A percentile compares a stretch with the other conserved stretches of the same genome.
These are phyloP conservation scores for Tolypeutes matacus DNA, from an alignment of 2,797 vertebrate species.

Conservation along the genomic window DNA sequence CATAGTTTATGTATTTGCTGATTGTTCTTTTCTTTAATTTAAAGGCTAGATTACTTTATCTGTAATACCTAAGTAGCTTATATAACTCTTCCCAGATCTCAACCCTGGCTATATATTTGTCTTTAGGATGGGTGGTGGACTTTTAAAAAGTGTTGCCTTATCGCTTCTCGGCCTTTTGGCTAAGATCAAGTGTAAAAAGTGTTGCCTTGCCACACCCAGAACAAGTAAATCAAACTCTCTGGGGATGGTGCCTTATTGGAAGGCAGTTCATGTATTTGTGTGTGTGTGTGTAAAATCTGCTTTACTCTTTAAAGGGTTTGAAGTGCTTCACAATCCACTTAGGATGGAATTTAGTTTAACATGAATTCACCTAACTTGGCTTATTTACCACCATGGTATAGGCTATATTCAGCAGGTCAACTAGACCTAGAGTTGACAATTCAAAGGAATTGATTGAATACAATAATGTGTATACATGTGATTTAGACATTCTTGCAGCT, in stretches of 20 bases:
- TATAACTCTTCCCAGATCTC: background rate
- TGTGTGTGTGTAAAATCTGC: background rate
- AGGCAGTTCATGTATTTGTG: background rate
- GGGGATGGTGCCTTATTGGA: background rate
- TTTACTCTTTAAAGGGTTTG: background rate
- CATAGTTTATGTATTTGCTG: background rate
- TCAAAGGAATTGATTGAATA: conserved; percentile 1
- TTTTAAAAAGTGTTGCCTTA: conserved; percentile 38
- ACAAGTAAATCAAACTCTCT: conserved; percentile 42
- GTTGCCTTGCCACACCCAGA: background rate
- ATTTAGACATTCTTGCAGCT: conserved; percentile 32
- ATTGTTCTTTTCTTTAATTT: conserved; percentile 34
- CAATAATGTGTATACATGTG: background rate
- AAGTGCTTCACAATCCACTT: background rate
- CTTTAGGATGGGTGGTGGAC: background rate
- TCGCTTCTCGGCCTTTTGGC: too few relatives aligned
- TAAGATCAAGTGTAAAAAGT: conserved; percentile 53
- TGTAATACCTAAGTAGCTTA: background rate
- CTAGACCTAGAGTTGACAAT: conserved; percentile 1
- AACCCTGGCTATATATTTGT: background rate
- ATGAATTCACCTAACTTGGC: background rate
- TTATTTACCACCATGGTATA: background rate
- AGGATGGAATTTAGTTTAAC: conserved; percentile 33
- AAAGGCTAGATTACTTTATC: background rate
- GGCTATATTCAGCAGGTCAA: background rate